phyloP scores from a whole-genome alignment of 1,140 invertebrate genomes.

The Bombus superbus region DNA sequence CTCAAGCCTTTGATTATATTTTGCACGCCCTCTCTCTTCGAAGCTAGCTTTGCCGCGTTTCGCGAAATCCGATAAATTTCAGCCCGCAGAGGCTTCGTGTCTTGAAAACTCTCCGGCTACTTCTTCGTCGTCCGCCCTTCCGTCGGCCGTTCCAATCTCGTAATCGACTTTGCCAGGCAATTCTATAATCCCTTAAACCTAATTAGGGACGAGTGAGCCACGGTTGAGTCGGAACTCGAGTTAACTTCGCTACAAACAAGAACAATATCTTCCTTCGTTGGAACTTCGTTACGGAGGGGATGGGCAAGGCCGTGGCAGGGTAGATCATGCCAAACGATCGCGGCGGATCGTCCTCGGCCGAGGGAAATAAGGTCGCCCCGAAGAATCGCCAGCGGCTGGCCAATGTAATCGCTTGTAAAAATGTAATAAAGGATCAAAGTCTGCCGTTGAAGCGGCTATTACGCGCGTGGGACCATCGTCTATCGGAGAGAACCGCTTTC shows the following conservation, averaged over 20 bases:
- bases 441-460: slow-evolving; percentile 71
- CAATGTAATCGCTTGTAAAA: slow-evolving; percentile 80
- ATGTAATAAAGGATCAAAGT: slow-evolving; percentile 81
- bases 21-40: not conserved
- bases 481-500: slow-evolving; percentile 1
- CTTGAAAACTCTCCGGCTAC: slow-evolving; percentile 50
- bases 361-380: slow-evolving; percentile 63
- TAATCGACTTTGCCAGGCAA: slow-evolving; percentile 81
- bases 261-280: slow-evolving; percentile 75
- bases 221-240: slow-evolving; percentile 67
- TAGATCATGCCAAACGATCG: slow-evolving; percentile 18
- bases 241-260: slow-evolving; percentile 78
- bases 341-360: slow-evolving; percentile 48
- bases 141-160: slow-evolving; percentile 58
- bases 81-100: slow-evolving; percentile 12
- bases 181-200: slow-evolving; percentile 81
- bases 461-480: not conserved
- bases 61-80: slow-evolving; percentile 51
- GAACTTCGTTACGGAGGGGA: slow-evolving; percentile 72
- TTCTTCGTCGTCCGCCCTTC: slow-evolving; percentile 10
- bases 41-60: slow-evolving; percentile 22
- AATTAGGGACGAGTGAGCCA: slow-evolving; percentile 75
- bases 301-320: slow-evolving; percentile 22
- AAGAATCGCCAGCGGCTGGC: slow-evolving; percentile 76
- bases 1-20: slow-evolving; percentile 37